Evolutionary conservation across 2,888 invertebrate genomes (phyloP), one percentile per base, ranked within the genome.

Genomic region (Mermis nigrescens): DNA sequence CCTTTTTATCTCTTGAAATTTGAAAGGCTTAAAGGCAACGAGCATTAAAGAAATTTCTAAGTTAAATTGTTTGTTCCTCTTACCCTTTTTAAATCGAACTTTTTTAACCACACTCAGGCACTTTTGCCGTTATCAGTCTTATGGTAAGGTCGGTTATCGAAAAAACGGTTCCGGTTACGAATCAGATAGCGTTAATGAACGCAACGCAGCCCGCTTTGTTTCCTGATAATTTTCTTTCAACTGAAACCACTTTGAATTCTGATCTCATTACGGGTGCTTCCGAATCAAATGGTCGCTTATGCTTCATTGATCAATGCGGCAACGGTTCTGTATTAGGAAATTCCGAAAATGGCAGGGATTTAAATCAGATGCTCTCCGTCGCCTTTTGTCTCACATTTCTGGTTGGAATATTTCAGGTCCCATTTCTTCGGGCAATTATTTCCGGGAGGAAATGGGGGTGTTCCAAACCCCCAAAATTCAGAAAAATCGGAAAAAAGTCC

Each of bases 351-450:
- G 51, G n/a, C 24, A 7, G 38, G 19, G 59, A 54, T 22, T 64
- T 55, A 53, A 75, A 78, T 67, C 70, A 77, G 1, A 74, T 80
- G 56, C 67, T 83, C 27, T 79, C 84, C 76, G 82, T 86, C 1
- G 82, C 85, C 1, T 81, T 83, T 54, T 79, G 82, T 2, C 80
- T 89, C 0, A 82, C 84, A 7, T 80, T 90, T 63, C 76, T 82
- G 26, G 85, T 85, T 1, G 85, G 84, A 1, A 64, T 83, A 31
- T 80, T 83, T 70, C 83, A 85, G 79, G 85, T 85, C 72, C 71
- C 7, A 24, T 48, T 12, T 7, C 24, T 38, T 38, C 19, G 19
- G 38, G 12, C 38, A 19, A 38, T 38, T 38, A 19, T 15, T 15
- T 38, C n/a, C n/a, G n/a, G n/a, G n/a, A n/a, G n/a, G n/a, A n/a